Percentiles rank a stretch among this genome's conserved stretches.
phyloP scores from a whole-genome alignment of 2,888 invertebrate genomes.

The Sceliomorpha sp. region DNA sequence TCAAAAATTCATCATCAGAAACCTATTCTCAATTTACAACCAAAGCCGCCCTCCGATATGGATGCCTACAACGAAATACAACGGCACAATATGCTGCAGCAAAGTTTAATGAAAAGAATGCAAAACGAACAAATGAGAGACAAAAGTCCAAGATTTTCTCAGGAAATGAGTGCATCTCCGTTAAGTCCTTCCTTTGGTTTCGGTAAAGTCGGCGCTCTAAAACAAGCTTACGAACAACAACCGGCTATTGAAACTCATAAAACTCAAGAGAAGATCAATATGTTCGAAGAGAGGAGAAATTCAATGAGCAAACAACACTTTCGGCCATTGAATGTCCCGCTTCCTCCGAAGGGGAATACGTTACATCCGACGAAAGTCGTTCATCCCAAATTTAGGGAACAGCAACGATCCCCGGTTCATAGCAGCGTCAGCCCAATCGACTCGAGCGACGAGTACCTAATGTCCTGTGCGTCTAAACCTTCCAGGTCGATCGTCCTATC shows the following conservation, averaged over 20 bases:
- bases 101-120: constrained; percentile 65
- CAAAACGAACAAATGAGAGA: constrained; percentile 51
- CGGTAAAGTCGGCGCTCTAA: constrained; percentile 54
- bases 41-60: background rate
- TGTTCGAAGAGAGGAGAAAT: constrained; percentile 65
- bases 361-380: constrained; percentile 59
- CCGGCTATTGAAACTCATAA: constrained; percentile 60
- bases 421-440: constrained; percentile 63
- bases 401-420: constrained; percentile 59
- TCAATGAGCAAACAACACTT: constrained; percentile 56
- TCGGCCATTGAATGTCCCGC: constrained; percentile 62
- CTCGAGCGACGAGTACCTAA: constrained; percentile 76
- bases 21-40: background rate
- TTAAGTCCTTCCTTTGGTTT: constrained; percentile 46
- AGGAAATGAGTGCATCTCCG: constrained; percentile 46
- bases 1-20: constrained; percentile 16
- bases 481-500: constrained; percentile 78
- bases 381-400: constrained; percentile 50
- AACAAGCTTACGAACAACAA: constrained; percentile 61
- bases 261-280: constrained; percentile 67
- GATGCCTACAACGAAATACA: constrained; percentile 64
- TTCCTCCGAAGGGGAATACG: constrained; percentile 60
- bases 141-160: constrained; percentile 40
- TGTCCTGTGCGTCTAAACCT: constrained; percentile 72
- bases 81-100: constrained; percentile 74